These are phyloP conservation scores for Halcyon chelicuti DNA, from an alignment of 2,797 vertebrate species.

Conservation along the genomic window DNA sequence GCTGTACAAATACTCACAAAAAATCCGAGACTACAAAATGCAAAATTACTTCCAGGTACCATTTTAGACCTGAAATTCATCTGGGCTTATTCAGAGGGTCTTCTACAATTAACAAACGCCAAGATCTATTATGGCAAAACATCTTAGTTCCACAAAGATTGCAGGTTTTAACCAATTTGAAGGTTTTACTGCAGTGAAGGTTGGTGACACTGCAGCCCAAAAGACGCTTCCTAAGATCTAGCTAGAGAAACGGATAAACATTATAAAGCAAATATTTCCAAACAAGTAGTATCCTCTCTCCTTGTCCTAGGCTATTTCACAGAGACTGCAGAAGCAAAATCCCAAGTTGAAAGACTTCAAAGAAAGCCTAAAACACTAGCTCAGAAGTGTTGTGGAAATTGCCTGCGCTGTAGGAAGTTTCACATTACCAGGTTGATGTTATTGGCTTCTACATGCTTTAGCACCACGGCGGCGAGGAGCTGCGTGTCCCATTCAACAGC, in stretches of 20 bases:
- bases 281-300: background rate
- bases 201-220: background rate
- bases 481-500: slow-evolving; percentile 85
- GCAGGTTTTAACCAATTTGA: background rate
- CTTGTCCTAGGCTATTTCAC: background rate
- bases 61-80: background rate
- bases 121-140: background rate
- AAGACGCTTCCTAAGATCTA: background rate
- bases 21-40: background rate
- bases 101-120: background rate
- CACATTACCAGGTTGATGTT: slow-evolving; percentile 86
- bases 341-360: background rate
- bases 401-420: background rate
- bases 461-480: slow-evolving; percentile 81
- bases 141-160: background rate
- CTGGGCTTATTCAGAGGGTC: background rate
- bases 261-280: background rate
- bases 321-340: background rate
- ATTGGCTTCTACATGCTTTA: slow-evolving; percentile 80
- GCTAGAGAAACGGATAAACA: background rate
- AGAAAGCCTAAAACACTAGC: background rate
- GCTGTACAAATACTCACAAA: background rate
- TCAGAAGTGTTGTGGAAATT: background rate
- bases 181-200: background rate
- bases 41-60: background rate